Percentiles rank a stretch among this genome's conserved stretches.
These are phyloP conservation scores for Drosophila mercatorum DNA, from an alignment of 2,888 invertebrate species.

Conservation along the genomic window DNA sequence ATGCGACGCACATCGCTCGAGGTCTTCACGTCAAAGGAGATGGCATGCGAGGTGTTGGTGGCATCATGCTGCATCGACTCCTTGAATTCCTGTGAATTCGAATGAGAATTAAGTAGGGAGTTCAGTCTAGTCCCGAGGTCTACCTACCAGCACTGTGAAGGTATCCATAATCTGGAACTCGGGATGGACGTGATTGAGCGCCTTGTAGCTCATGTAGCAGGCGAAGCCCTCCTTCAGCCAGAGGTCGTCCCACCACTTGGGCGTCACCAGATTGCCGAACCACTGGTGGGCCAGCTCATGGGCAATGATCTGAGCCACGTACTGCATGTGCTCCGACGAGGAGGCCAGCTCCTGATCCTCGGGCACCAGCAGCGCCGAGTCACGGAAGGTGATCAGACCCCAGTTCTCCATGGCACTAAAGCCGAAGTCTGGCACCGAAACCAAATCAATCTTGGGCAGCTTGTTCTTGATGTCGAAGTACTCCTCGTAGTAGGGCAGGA, in stretches of 20 bases:
- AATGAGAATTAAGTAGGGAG: neutral
- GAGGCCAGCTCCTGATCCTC: slow-evolving; percentile 83
- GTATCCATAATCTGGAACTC: slow-evolving; percentile 87
- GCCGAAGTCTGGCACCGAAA: slow-evolving; percentile 90
- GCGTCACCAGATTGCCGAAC: slow-evolving; percentile 92
- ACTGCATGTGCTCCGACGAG: slow-evolving; percentile 87
- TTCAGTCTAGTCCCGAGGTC: rapidly evolving
- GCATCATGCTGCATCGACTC: slow-evolving; percentile 87
- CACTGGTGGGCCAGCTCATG: slow-evolving; percentile 94
- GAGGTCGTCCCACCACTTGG: slow-evolving; percentile 90
- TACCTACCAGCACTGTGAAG: slow-evolving; percentile 84
- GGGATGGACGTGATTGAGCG: slow-evolving; percentile 85
- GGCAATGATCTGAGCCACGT: slow-evolving; percentile 88
- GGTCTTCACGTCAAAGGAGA: slow-evolving; percentile 87
- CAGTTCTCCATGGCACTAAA: slow-evolving; percentile 91
- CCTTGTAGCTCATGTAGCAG: slow-evolving; percentile 85
- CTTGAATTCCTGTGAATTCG: slow-evolving; percentile 84
- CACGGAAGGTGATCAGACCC: slow-evolving; percentile 88
- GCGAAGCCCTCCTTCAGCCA: slow-evolving; percentile 88
- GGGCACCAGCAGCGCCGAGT: slow-evolving; percentile 86
- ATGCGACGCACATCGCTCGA: slow-evolving; percentile 88
- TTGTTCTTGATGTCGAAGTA: slow-evolving; percentile 88
- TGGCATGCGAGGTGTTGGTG: slow-evolving; percentile 87
- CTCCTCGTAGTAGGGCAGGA: slow-evolving; percentile 88
- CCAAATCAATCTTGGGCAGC: slow-evolving; percentile 89